Evolutionary conservation across 2,888 invertebrate genomes (phyloP).

Genomic region (Yponomeuta plumbellus): DNA sequence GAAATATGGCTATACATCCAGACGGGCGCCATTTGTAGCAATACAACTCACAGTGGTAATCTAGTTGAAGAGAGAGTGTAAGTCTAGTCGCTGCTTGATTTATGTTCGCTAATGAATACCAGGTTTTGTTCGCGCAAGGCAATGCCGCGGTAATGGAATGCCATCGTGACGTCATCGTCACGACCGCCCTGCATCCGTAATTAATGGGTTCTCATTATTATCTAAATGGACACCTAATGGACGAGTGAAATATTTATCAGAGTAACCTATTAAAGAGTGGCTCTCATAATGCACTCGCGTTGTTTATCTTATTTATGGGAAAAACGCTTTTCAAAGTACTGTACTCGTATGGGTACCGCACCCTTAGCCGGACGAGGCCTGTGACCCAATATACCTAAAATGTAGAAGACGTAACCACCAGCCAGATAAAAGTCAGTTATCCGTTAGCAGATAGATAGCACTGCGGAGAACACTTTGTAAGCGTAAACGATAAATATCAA

Average conservation of each 20-base stretch:
- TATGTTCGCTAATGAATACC: conserved; percentile 2
- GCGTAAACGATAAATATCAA: neutral
- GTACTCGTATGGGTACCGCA: too few relatives aligned
- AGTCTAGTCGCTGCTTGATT: neutral
- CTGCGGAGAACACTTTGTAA: neutral
- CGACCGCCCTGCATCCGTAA: neutral
- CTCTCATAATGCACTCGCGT: neutral
- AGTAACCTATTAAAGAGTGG: neutral
- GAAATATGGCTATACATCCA: too few relatives aligned
- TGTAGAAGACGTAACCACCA: too few relatives aligned
- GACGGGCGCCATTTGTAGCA: too few relatives aligned
- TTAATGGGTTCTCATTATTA: neutral
- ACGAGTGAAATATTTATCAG: neutral
- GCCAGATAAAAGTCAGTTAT: too few relatives aligned
- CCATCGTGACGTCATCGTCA: conserved; percentile 3
- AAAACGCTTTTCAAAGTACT: too few relatives aligned
- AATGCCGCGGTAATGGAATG: conserved; percentile 8
- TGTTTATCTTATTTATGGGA: neutral
- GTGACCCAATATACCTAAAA: too few relatives aligned
- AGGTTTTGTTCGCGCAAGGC: conserved; percentile 4
- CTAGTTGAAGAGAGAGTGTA: too few relatives aligned
- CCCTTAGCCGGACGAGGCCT: too few relatives aligned
- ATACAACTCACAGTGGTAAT: too few relatives aligned
- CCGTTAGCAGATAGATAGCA: too few relatives aligned
- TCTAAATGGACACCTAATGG: neutral